Evolutionary conservation across 2,113 vertebrate species (phyloP), one percentile per base, ranked within the genome.

Genomic region (Callopanchax toddi): DNA sequence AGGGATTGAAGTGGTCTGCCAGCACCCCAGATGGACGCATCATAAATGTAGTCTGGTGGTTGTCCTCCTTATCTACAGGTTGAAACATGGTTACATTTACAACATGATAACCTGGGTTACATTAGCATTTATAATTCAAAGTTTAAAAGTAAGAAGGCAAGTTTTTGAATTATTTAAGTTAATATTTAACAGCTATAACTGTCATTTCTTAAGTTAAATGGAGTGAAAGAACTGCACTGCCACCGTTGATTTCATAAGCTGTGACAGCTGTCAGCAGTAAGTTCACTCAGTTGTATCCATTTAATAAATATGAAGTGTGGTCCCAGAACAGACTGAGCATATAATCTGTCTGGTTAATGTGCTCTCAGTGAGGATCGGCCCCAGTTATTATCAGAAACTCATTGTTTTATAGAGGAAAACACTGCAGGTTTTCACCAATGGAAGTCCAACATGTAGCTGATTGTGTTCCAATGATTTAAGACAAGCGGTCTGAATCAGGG

Each of bases 1-100:
- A 42, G 37, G 32, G 43, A 63, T 66, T 53, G 72, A 71, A 79
- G 57, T 68, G 83, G 56, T 67, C 70, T 64, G 76, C 67, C 67
- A 49, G 50, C 60, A 64, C 72, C 22, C 52, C 44, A 40, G 40
- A 49, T 60, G 60, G 50, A 68, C 58, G 42, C 32, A 39, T 10
- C 11, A 18, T 23, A 53, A 17, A 42, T 48, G 22, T 32, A 26
- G 44, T 6, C 4, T n/a, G 10, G 21, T 13, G 9, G 11, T 29
- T 44, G 29, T 11, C 13, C 53, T 69, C 9, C 26, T 49, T 51
- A 7, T 26, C 39, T 60, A 5, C 20, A 44, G n/a, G 12, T 32
- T 18, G 23, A 45, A 20, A 13, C 13, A 26, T 20, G n/a, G 6
- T 40, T 17, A 18, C 1, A 61, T 20, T 25, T n/a, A 17, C 6